Percentiles rank a stretch among this genome's conserved stretches.
Conservation (phyloP, 2,888 invertebrate genomes). For the Synanthedon vespiformis region DNA sequence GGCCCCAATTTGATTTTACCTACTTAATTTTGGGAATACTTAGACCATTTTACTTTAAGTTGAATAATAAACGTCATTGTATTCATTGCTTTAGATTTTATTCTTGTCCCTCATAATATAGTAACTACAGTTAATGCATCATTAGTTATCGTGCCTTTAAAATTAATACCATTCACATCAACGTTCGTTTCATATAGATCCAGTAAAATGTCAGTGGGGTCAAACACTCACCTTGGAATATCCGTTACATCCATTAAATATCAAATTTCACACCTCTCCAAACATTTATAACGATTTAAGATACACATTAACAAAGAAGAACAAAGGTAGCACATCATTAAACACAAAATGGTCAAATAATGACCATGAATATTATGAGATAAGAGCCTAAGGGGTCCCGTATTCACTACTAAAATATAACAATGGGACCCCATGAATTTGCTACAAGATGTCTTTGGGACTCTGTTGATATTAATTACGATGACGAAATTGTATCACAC, state of each 20-base stretch:
- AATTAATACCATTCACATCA: too few relatives aligned
- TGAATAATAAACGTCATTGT: too few relatives aligned
- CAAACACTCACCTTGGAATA: conserved; percentile 12
- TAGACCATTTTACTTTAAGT: too few relatives aligned
- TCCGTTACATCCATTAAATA: conserved; percentile 53
- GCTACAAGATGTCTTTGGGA: conserved; percentile 35
- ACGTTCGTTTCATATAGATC: too few relatives aligned
- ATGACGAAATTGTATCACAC: conserved; percentile 61
- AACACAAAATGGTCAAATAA: conserved; percentile 67
- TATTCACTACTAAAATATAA: conserved; percentile 15
- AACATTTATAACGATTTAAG: conserved; percentile 42
- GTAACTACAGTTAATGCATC: too few relatives aligned
- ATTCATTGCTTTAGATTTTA: too few relatives aligned
- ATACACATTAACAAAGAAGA: conserved; percentile 35
- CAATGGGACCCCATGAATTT: conserved; percentile 48
- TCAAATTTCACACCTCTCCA: conserved; percentile 60
- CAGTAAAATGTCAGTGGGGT: neutral
- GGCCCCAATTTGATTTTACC: too few relatives aligned
- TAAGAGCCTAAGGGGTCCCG: conserved; percentile 37
- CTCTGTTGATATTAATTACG: conserved; percentile 53
- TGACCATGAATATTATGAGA: conserved; percentile 66
- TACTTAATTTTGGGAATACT: too few relatives aligned
- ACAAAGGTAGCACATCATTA: conserved; percentile 65
- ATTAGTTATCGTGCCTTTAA: too few relatives aligned
- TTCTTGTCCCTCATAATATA: too few relatives aligned